Evolutionary conservation across 2,797 vertebrate genomes (phyloP).

Genomic region (Nasua narica): DNA sequence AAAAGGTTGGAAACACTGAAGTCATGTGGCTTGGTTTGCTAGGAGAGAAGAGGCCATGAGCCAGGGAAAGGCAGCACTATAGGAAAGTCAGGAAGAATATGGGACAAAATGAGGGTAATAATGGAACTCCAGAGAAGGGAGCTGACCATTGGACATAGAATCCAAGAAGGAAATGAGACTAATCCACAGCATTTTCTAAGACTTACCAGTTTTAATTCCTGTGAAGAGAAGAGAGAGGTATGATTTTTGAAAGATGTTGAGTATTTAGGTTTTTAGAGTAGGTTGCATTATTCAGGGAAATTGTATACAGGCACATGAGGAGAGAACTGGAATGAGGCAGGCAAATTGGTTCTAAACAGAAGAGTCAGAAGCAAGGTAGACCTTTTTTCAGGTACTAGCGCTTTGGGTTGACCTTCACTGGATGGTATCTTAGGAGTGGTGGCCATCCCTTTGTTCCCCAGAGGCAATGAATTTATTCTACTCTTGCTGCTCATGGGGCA

Average conservation of each 20-base stretch:
- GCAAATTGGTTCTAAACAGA: neutral
- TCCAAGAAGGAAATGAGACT: neutral
- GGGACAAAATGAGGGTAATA: neutral
- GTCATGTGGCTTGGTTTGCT: conserved; percentile 27
- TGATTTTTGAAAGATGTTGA: neutral
- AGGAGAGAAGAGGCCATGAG: neutral
- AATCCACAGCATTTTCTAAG: neutral
- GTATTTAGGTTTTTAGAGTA: neutral
- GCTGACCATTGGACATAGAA: neutral
- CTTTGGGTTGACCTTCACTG: neutral
- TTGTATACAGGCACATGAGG: neutral
- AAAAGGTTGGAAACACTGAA: conserved; percentile 54
- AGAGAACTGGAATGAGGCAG: neutral
- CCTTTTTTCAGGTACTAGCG: neutral
- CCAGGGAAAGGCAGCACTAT: neutral
- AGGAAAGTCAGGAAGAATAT: neutral
- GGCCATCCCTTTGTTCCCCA: neutral
- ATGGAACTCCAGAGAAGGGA: neutral
- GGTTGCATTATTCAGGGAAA: neutral
- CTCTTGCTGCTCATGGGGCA: neutral
- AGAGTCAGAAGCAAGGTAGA: neutral
- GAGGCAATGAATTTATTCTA: neutral
- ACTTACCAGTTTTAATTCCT: neutral
- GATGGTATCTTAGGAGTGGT: neutral
- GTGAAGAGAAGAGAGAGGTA: neutral